Evolutionary conservation across 2,888 invertebrate species (phyloP).

Genomic region (Drosophila heteroneura): DNA sequence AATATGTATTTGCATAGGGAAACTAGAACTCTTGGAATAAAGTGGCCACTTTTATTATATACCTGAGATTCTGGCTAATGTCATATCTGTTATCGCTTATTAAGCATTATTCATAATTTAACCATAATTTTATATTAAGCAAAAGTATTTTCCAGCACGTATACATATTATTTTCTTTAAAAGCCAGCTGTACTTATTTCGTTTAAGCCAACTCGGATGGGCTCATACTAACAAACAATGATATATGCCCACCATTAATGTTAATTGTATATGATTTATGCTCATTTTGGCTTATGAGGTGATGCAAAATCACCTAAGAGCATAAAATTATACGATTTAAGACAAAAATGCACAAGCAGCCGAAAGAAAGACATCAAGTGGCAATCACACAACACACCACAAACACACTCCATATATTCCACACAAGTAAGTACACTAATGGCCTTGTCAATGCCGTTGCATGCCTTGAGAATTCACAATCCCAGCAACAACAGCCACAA

Average conservation of each 20-base stretch:
- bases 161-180: background rate
- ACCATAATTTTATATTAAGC: background rate
- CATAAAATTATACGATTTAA: slow-evolving; percentile 51
- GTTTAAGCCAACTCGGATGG: background rate
- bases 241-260: slow-evolving; percentile 12
- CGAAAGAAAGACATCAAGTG: slow-evolving; percentile 50
- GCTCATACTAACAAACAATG: slow-evolving; percentile 19
- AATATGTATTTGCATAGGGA: background rate
- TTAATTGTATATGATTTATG: slow-evolving; percentile 34
- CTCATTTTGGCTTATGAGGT: slow-evolving; percentile 42
- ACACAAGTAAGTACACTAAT: slow-evolving; percentile 39
- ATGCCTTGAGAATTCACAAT: slow-evolving; percentile 62
- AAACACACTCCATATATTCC: slow-evolving; percentile 21
- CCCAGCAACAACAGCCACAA: slow-evolving; percentile 33
- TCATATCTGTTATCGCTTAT: background rate
- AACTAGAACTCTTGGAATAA: background rate
- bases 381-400: slow-evolving; percentile 15
- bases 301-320: slow-evolving; percentile 47
- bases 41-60: background rate
- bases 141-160: background rate
- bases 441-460: slow-evolving; percentile 75
- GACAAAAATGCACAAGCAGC: slow-evolving; percentile 31
- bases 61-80: background rate
- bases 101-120: background rate
- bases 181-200: background rate